Evolutionary conservation across 2,797 vertebrate species (phyloP), one percentile per base, ranked within the genome.

Genomic region (Sebastes taczanowskii): DNA sequence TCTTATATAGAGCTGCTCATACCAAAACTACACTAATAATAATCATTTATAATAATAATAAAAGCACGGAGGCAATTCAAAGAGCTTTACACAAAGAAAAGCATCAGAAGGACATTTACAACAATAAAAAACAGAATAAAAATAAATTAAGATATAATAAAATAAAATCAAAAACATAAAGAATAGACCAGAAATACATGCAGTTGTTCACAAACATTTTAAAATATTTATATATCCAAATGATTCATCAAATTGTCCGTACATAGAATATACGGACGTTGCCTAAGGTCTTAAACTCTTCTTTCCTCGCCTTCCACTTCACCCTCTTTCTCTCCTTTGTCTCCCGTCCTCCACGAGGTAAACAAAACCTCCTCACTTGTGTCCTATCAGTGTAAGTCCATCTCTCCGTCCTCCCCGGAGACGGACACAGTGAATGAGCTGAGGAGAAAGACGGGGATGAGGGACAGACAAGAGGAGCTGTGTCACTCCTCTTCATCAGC

Each of bases 361-460:
- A 90, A 88, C 65, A 82, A 61, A 80, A 63, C 74, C 86, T 49
- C 58, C 56, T 80, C 71, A 35, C 71, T 84, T 74, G 76, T 49
- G 67, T 85, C 70, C 49, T 85, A 85, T 90, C 84, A 73, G 84
- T 90, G 91, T 89, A 89, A 92, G 83, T 90, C 75, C 87, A 91
- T 91, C 89, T 81, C 7, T 83, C 78, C 77, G 6, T 82, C 74
- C 25, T 89, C 86, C 83, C 84, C 4, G 10, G 88, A 84, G 90
- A 80, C 9, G 32, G 65, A 10, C 16, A 0, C 6, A 10, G 67
- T 67, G 87, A 90, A 87, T 34, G 74, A 83, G 74, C 29, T 1
- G 30, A 73, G 42, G 32, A 42, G 52, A 18, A 11, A 56, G 60
- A 64, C 59, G 30, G 27, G 77, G 77, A 84, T 64, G 77, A 85